These are phyloP conservation scores for Harlomillsia oculata DNA, from an alignment of 1,140 invertebrate species.

Conservation along the genomic window DNA sequence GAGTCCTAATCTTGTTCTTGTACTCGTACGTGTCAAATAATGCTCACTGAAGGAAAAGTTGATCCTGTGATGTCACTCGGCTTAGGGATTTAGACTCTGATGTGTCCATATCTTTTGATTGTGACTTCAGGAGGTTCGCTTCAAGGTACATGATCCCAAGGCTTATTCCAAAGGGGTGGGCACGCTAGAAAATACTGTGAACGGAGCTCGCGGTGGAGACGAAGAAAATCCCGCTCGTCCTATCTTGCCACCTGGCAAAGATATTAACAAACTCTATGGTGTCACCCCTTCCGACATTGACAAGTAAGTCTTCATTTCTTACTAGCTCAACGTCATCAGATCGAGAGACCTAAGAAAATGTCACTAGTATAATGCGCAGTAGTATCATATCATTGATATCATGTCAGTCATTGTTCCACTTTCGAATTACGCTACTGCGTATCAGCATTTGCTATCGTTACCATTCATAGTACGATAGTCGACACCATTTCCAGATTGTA, in stretches of 20 bases:
- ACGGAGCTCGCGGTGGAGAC: constrained; percentile 56
- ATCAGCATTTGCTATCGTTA: too few species aligned
- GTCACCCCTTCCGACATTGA: constrained; percentile 91
- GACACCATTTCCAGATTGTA: too few species aligned
- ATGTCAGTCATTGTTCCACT: neutral
- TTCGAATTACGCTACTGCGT: neutral
- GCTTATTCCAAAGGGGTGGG: constrained; percentile 75
- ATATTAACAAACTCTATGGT: constrained; percentile 76
- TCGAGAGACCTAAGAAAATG: too few species aligned
- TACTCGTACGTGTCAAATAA: too few species aligned
- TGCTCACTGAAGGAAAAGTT: too few species aligned
- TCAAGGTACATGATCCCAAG: constrained; percentile 86
- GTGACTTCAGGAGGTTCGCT: constrained; percentile 73
- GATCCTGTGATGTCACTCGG: too few species aligned
- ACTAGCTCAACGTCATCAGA: too few species aligned
- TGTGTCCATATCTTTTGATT: neutral
- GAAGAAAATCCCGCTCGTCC: constrained; percentile 51
- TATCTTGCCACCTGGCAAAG: constrained; percentile 65
- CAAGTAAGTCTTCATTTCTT: constrained; percentile 48
- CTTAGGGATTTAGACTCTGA: too few species aligned
- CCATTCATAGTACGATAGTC: too few species aligned
- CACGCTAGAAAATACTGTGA: constrained; percentile 78
- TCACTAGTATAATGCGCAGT: too few species aligned
- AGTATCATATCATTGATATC: too few species aligned
- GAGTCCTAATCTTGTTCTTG: too few species aligned